Percentiles rank a stretch among this genome's conserved stretches.
Conservation (phyloP, 1,140 invertebrate genomes). For the Conus ventricosus region DNA sequence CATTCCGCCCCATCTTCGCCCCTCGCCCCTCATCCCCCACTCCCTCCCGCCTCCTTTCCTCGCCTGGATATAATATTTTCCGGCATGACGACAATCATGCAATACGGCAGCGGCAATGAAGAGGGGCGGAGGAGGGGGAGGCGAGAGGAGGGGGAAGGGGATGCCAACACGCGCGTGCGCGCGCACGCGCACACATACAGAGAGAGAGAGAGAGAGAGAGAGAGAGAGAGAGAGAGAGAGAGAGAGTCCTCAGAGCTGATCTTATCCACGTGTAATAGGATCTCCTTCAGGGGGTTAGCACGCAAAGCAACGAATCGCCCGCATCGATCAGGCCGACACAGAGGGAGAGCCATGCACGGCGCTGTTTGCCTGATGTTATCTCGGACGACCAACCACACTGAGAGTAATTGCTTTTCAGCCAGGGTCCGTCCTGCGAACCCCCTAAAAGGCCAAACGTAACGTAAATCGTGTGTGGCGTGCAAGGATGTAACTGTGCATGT, state of each 20-base stretch:
- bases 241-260: not conserved
- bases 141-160: too few relatives aligned
- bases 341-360: not conserved
- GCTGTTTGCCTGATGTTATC: conserved; percentile 6
- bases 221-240: too few relatives aligned
- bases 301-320: not conserved
- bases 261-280: not conserved
- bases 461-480: not conserved
- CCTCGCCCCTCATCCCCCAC: too few relatives aligned
- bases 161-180: too few relatives aligned
- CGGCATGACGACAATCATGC: too few relatives aligned
- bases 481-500: not conserved
- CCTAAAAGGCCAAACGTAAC: not conserved
- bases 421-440: not conserved
- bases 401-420: not conserved
- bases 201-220: too few relatives aligned
- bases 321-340: not conserved
- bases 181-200: too few relatives aligned
- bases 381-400: not conserved
- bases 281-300: not conserved
- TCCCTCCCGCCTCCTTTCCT: too few relatives aligned
- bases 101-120: too few relatives aligned
- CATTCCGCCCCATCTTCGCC: too few relatives aligned
- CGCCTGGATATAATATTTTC: too few relatives aligned
- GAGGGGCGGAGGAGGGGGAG: too few relatives aligned